Evolutionary conservation across 2,888 invertebrate species (phyloP), one percentile per base, ranked within the genome.

Genomic region (Epirrhoe alternata): DNA sequence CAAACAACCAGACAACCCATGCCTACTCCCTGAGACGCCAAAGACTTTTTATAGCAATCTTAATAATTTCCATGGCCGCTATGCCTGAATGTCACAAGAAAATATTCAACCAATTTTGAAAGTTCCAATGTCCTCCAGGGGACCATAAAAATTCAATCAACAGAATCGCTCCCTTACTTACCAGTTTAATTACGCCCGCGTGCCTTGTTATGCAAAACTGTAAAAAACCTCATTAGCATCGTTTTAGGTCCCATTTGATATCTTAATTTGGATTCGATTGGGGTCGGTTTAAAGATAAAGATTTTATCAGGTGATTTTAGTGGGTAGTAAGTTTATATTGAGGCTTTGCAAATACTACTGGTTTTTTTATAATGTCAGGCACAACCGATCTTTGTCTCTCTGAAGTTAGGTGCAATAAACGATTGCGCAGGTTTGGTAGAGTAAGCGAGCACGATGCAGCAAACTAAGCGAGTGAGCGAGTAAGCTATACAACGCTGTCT

Each of bases 261-360:
- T 86, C 87, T 89, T 86, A 84, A 89, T 90, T 89, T 86, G 82
- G 88, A 89, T 86, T 84, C 78, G 75, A 77, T 80, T 77, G 67
- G 68, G 62, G 61, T 64, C 72, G 74, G 76, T 80, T 66, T 73
- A 81, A 79, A 75, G 47, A 58, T 66, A 58, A 53, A 64, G 60
- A 62, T 67, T 70, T 73, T 69, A 71, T 74, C 68, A 63, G 66
- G 51, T 57, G 59, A 60, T 16, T 38, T 31, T 60, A 60, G 38
- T 62, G 14, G 58, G 30, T 6, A 38, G 38, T 61, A 14, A 42
- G 42, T 51, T 55, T 24, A 5, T 14, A 7, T 12, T 38, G 38
- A 24, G n/a, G n/a, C n/a, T n/a, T n/a, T n/a, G n/a, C n/a, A n/a
- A n/a, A n/a, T n/a, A n/a, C n/a, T n/a, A n/a, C n/a, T n/a, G n/a